Conservation (phyloP, 2,888 invertebrate genomes). For the Cheilosia urbana region DNA sequence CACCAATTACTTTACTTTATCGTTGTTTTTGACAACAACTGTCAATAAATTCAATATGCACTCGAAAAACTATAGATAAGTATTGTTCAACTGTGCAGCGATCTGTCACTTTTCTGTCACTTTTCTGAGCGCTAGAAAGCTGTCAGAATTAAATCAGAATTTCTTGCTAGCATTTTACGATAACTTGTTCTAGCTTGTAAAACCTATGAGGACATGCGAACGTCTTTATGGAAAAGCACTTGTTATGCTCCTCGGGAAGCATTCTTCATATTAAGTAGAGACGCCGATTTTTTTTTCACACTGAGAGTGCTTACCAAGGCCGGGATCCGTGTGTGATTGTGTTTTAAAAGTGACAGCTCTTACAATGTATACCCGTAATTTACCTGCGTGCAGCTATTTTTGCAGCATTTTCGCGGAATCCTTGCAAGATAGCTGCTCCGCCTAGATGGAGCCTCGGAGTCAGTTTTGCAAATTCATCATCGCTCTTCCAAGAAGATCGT, state of each 20-base stretch:
- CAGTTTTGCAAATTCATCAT: constrained; percentile 9
- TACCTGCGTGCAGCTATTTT: constrained; percentile 46
- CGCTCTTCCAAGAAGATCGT: constrained; percentile 23
- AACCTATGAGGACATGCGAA: too few relatives aligned
- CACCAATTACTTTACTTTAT: too few relatives aligned
- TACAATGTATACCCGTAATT: constrained; percentile 46
- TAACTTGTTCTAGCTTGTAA: too few relatives aligned
- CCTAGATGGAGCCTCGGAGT: constrained; percentile 2
- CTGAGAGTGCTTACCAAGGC: neutral
- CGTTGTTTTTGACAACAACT: too few relatives aligned
- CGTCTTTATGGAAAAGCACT: too few relatives aligned
- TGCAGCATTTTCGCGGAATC: neutral
- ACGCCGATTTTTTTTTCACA: neutral
- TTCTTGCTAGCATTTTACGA: too few relatives aligned
- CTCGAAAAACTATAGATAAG: too few relatives aligned
- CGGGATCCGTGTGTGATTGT: neutral
- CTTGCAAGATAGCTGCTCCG: neutral
- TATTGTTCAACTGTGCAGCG: neutral
- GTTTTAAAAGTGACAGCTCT: constrained; percentile 23
- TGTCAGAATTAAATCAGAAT: too few relatives aligned
- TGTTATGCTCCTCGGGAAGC: too few relatives aligned
- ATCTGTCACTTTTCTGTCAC: too few relatives aligned
- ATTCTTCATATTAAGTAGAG: neutral
- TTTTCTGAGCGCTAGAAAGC: neutral
- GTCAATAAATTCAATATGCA: too few relatives aligned